Base-by-base conservation (phyloP, 1,140 invertebrate genomes). In the Maniola jurtina region DNA sequence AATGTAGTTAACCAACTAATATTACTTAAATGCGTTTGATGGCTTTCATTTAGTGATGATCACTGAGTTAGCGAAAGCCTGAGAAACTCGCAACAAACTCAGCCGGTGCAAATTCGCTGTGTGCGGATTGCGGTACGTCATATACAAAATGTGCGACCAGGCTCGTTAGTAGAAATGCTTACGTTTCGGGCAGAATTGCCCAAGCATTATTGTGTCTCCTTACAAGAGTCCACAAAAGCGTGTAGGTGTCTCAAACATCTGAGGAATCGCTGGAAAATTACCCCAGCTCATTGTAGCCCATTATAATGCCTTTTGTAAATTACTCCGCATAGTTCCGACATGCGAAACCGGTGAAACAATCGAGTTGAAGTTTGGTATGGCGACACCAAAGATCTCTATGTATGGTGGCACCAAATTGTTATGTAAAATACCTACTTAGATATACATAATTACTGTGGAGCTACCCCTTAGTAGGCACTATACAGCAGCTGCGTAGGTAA, bases 161-260 rank as follows among this genome's bases (percentile, higher is more conserved):
- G 10, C 5, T 45, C 13, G 13, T 45, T 2, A 45, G 42, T n/a
- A 11, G 42, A 66, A 73, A 70, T 70, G 72, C 68, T 71, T 66
- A 54, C 65, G 59, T 77, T 77, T 77, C 55, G 75, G 73, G 68
- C 66, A 62, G 69, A 58, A 71, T 69, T 74, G 66, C 74, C 61
- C 66, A 34, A 50, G 70, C 70, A 75, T 72, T 77, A 74, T 66
- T 70, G 64, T 72, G 75, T 70, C 64, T 65, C 66, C 58, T 33
- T 70, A 66, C 69, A 70, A 70, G 70, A 69, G 68, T 62, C 68
- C 58, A 66, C 64, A 61, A 58, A 71, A 56, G 67, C 59, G 72
- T 71, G 73, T 75, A 72, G 73, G 75, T 72, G 70, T 70, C 68
- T 50, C 40, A 64, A 66, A 70, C 70, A 64, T 47, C 55, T 61